Base-by-base conservation (phyloP, 2,113 vertebrate species). In the Halcyon senegalensis region DNA sequence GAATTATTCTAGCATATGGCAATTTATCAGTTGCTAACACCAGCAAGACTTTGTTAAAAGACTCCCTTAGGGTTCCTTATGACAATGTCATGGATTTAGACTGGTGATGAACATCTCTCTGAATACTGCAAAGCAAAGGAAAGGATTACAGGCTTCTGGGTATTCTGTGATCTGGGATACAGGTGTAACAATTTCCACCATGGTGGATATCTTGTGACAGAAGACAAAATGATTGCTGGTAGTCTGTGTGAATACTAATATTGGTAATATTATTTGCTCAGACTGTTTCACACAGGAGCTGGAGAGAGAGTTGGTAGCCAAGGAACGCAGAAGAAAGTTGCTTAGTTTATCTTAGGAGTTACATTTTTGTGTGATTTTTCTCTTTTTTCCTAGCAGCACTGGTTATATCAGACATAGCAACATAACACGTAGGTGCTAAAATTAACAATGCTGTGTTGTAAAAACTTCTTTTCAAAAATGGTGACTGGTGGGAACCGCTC, bases 361-460 rank as follows among this genome's bases (percentile, higher is more conserved):
- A n/a, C 5, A 20, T 46, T 46, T 46, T 46, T 20, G 46, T 46
- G 46, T 46, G 46, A 50, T 24, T 50, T 50, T 50, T 50, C 63
- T 37, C 21, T 33, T 4, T 90, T 78, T 91, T 88, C 51, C 55
- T 13, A 55, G 27, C 44, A 95, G 50, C 79, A 25, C 21, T 50
- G 28, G 28, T 92, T 96, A 39, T 50, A 84, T 67, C 74, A 88
- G 75, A 19, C 15, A 76, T 62, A 88, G 83, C 75, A 88, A 79
- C 73, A 56, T 90, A 90, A 92, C 82, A 90, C 55, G 11, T 78
- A 84, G 50, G 80, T 72, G 80, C 87, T 93, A 86, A 94, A 94
- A 91, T 93, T 89, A 90, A 84, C 81, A 88, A 76, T 74, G 79
- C 75, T 90, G 60, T 72, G 88, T n/a, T 88, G 67, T 81, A 92